Conservation (phyloP, 2,113 vertebrate genomes). For the Picathartes gymnocephalus region DNA sequence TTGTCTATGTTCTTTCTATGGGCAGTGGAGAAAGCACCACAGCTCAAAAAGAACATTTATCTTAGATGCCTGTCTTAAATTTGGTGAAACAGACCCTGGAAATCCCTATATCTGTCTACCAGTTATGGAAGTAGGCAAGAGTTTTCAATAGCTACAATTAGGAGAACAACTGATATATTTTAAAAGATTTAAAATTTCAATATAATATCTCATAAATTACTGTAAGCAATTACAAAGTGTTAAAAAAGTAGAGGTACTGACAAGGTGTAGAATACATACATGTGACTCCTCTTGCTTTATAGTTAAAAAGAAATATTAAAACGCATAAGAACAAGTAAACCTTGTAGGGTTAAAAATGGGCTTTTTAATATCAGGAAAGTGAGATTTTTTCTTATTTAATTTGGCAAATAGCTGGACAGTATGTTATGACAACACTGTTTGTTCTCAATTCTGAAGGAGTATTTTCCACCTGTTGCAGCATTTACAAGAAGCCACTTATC, state of each 20-base stretch:
- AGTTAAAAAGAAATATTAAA: neutral
- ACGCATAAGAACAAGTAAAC: neutral
- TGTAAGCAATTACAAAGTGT: neutral
- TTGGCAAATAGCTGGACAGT: neutral
- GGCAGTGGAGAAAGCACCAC: neutral
- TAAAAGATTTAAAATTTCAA: neutral
- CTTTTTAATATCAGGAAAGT: neutral
- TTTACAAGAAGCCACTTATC: slow-evolving; percentile 25
- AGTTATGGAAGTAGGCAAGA: neutral
- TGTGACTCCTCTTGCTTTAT: neutral
- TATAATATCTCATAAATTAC: neutral
- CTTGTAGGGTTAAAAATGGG: neutral
- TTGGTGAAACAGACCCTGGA: neutral
- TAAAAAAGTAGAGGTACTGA: neutral
- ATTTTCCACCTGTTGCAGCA: slow-evolving; percentile 1
- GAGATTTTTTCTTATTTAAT: neutral
- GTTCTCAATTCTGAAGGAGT: neutral
- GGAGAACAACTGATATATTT: neutral
- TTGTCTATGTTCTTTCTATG: neutral
- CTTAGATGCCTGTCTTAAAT: neutral
- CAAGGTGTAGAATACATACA: neutral
- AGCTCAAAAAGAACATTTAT: neutral
- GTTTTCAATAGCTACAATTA: neutral
- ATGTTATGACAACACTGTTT: neutral
- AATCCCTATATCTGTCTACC: neutral